Conservation (phyloP, 2,888 invertebrate species). For the Acanthacorydalis orientalis region DNA sequence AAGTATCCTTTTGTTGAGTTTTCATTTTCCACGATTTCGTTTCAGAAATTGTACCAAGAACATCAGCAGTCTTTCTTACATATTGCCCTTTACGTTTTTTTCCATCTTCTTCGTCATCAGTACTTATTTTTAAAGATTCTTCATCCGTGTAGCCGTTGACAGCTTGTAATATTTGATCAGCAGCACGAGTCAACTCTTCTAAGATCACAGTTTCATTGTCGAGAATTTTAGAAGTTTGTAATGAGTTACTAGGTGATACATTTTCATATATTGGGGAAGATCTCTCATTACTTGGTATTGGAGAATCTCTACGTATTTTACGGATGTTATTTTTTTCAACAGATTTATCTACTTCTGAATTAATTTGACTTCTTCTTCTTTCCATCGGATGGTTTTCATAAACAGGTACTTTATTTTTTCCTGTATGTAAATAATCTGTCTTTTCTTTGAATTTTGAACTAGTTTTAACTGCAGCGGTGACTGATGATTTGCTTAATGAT, state of each 20-base stretch:
- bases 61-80: conserved; percentile 13
- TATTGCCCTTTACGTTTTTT: conserved; percentile 18
- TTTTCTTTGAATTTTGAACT: no score
- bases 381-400: no score
- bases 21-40: conserved; percentile 22
- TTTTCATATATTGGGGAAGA: conserved; percentile 23
- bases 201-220: conserved; percentile 23
- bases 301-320: conserved; percentile 5
- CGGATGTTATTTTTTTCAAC: background rate
- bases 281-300: conserved; percentile 6
- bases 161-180: conserved; percentile 39
- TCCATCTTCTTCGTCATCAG: conserved; percentile 24
- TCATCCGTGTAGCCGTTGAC: conserved; percentile 35
- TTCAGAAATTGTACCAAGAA: conserved; percentile 26
- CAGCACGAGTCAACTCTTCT: conserved; percentile 37
- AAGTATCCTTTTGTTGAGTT: conserved; percentile 8
- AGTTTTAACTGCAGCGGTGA: no score
- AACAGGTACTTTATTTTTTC: no score
- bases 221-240: conserved; percentile 23
- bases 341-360: background rate
- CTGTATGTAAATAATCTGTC: no score
- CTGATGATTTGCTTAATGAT: no score
- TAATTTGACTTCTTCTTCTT: no score
- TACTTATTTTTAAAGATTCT: conserved; percentile 19
- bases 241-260: conserved; percentile 13